Base-by-base conservation (phyloP, 2,797 vertebrate species). In the Limosa lapponica region DNA sequence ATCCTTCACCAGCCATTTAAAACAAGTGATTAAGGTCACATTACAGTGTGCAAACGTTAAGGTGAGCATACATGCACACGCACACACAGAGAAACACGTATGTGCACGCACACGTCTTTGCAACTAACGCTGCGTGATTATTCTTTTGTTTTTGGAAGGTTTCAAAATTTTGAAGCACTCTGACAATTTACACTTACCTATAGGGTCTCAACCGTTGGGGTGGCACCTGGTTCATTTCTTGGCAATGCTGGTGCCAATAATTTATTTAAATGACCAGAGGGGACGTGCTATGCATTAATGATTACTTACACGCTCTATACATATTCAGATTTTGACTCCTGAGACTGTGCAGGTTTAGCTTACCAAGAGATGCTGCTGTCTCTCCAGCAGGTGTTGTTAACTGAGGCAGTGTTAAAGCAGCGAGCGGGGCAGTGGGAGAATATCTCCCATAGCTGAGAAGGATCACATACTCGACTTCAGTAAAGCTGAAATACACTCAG, bases 251-350 rank as follows among this genome's bases (percentile, higher is more conserved):
- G 39, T 90, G 87, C 79, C 95, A 91, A 86, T 90, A 82, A 94
- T 90, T 87, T 71, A 94, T 96, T 93, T 84, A 64, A 89, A 94
- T 84, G 95, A 93, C 91, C 73, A 79, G 77, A 78, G 51, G 81
- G 55, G 67, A 78, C 0, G 4, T 91, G 90, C 43, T 86, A 55
- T 79, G 93, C 83, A 73, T 94, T 94, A 82, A 82, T 61, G 80
- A 85, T 89, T 77, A 36, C 73, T 89, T 89, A 57, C 0, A 0
- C 1, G 5, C 44, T 64, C 80, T 82, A 71, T 88, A 86, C 74
- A 90, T 84, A 90, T 92, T 91, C 96, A 93, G 86, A 93, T 84
- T 84, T 84, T 74, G 82, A 95, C 90, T 95, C 71, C 74, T 48
- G 88, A 89, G 93, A 75, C 84, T 36, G 32, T 41, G 69, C 64